These are phyloP conservation scores for Dysdera silvatica DNA, from an alignment of 1,140 invertebrate genomes.

Conservation along the genomic window DNA sequence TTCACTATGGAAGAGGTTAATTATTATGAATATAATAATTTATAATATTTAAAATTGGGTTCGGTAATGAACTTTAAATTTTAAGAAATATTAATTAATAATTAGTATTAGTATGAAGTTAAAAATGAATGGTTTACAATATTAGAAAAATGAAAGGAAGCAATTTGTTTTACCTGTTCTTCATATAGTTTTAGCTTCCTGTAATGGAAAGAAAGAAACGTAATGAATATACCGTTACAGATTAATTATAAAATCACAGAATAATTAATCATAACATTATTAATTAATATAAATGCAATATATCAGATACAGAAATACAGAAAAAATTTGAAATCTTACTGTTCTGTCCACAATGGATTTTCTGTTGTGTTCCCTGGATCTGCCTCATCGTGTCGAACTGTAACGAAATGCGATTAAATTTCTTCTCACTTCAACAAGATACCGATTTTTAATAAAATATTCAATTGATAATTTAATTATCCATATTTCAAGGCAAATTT, in stretches of 20 bases:
- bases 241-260: background rate
- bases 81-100: background rate
- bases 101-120: background rate
- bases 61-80: too few species aligned
- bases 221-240: background rate
- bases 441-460: slow-evolving; percentile 18
- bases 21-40: too few species aligned
- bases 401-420: slow-evolving; percentile 70
- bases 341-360: slow-evolving; percentile 87
- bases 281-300: slow-evolving; percentile 7
- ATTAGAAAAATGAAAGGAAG: slow-evolving; percentile 15
- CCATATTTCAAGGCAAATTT: background rate
- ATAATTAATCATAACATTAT: background rate
- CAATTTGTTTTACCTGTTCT: slow-evolving; percentile 56
- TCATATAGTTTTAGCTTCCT: slow-evolving; percentile 82
- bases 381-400: slow-evolving; percentile 59
- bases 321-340: slow-evolving; percentile 51
- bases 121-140: slow-evolving; percentile 32
- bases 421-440: slow-evolving; percentile 53
- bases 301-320: background rate
- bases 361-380: too few species aligned
- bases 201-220: slow-evolving; percentile 32
- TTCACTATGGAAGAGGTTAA: too few species aligned
- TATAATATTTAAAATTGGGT: too few species aligned
- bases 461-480: background rate